These are phyloP conservation scores for Micrasema longulum DNA, from an alignment of 1,140 invertebrate genomes.

Conservation along the genomic window DNA sequence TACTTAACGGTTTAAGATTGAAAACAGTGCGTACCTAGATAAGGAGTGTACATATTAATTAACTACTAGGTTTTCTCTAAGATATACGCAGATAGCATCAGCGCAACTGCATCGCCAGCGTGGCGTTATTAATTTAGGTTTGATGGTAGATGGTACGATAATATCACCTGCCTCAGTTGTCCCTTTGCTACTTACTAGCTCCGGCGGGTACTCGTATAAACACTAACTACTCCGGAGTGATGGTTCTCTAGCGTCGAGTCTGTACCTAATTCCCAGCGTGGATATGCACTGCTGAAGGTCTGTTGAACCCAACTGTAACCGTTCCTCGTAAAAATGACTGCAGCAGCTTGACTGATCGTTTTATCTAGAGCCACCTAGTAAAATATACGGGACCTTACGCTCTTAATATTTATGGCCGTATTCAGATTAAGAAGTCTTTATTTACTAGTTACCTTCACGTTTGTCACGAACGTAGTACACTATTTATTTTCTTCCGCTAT, in stretches of 20 bases:
- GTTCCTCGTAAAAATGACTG: not conserved
- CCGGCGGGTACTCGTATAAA: not conserved
- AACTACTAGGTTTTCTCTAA: no score
- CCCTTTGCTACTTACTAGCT: not conserved
- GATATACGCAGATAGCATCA: not conserved
- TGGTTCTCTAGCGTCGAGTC: conserved; percentile 37
- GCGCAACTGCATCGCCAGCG: not conserved
- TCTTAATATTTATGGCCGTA: not conserved
- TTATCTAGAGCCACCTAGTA: conserved; percentile 13
- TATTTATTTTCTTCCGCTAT: conserved; percentile 19
- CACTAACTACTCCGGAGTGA: conserved; percentile 4
- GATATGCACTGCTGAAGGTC: conserved; percentile 53
- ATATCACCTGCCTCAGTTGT: conserved; percentile 7
- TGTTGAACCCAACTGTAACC: conserved; percentile 53
- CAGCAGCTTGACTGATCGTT: not conserved
- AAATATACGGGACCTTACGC: not conserved
- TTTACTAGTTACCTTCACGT: not conserved
- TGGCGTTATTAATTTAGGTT: conserved; percentile 5
- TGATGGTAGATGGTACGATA: not conserved
- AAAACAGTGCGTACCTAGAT: no score
- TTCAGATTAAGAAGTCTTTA: no score
- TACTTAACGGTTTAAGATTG: no score
- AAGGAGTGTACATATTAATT: not conserved
- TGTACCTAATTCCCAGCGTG: conserved; percentile 48
- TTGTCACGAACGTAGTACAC: not conserved